These are phyloP conservation scores for mouse (Mus musculus) DNA, from an alignment of 2,113 vertebrate species.

Conservation along the genomic window DNA sequence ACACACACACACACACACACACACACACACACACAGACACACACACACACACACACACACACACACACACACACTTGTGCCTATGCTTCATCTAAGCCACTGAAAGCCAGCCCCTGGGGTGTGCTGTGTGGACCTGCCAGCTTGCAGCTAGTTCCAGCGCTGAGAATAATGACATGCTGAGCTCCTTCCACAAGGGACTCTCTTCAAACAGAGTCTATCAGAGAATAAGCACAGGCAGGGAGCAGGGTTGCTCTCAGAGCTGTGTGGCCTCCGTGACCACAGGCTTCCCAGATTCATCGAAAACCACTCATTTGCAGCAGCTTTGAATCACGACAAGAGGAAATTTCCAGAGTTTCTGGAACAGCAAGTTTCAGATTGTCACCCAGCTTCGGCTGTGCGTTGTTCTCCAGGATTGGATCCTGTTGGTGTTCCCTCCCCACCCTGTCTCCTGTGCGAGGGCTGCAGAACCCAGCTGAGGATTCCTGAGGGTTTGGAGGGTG, in stretches of 20 bases:
- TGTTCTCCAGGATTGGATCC: not conserved
- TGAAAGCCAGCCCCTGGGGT: not conserved
- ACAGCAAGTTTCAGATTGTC: not conserved
- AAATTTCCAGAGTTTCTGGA: not conserved
- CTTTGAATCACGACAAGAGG: not conserved
- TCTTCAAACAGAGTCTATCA: not conserved
- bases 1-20: too few species aligned
- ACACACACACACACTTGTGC: not conserved
- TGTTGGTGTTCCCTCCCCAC: rapidly evolving
- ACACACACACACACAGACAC: not conserved
- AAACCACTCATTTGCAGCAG: not conserved
- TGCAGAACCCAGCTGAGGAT: not conserved
- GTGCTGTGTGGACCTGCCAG: not conserved
- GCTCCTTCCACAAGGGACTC: not conserved
- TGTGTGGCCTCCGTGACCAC: not conserved
- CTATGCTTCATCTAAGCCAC: not conserved
- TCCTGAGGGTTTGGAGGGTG: not conserved
- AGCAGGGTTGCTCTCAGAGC: not conserved
- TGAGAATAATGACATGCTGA: not conserved
- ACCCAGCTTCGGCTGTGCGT: not conserved
- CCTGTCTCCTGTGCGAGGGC: not conserved
- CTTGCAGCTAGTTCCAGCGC: not conserved
- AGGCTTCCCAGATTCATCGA: not conserved
- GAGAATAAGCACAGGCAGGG: not conserved
- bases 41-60: not conserved